Base-by-base conservation (phyloP, 2,888 invertebrate species). In the Vannuccia rotundouncinata region DNA sequence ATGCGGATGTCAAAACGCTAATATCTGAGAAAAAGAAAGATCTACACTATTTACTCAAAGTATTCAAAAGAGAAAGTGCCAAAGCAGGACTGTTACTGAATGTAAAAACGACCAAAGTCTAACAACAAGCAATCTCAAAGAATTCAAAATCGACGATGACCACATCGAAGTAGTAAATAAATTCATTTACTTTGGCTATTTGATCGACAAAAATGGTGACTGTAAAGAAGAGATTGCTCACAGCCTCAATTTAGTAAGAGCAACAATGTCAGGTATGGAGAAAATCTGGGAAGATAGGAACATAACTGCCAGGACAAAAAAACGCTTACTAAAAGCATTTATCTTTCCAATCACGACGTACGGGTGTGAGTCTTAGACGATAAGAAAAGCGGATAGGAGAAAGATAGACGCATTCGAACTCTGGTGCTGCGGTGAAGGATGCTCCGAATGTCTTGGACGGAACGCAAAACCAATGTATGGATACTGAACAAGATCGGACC, bases 361-460 rank as follows among this genome's bases (percentile, higher is more conserved):
- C 17, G 45, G 45, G 45, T 45, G 45, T 17, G 17, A 10, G 17
- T 45, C 45, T 45, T 45, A 17, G 45, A 45, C 45, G 5, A 17
- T 45, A 17, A 45, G 45, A 17, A 45, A 45, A 45, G 17, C 10
- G 5, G 45, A 45, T 10, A 45, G 17, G 45, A 45, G 17, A 66
- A 66, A 66, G 25, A n/a, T 66, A 66, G 66, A 22, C 13, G 13
- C 66, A 27, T 66, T 45, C 66, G 66, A 66, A 2, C 13, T 22
- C 22, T 66, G 66, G 66, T 66, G 66, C 66, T 66, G 66, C n/a
- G n/a, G 66, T 22, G 66, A 66, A 66, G 66, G 25, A 66, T 66
- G 66, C 25, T 66, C 22, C 66, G 66, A 66, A 2, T 66, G 66
- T 66, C 66, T 5, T 66, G 66, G 66, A 13, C 2, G 25, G 66